These are phyloP conservation scores for Mesocentrotus franciscanus DNA, from an alignment of 53 echinoderm and acorn worm genomes.

Conservation along the genomic window DNA sequence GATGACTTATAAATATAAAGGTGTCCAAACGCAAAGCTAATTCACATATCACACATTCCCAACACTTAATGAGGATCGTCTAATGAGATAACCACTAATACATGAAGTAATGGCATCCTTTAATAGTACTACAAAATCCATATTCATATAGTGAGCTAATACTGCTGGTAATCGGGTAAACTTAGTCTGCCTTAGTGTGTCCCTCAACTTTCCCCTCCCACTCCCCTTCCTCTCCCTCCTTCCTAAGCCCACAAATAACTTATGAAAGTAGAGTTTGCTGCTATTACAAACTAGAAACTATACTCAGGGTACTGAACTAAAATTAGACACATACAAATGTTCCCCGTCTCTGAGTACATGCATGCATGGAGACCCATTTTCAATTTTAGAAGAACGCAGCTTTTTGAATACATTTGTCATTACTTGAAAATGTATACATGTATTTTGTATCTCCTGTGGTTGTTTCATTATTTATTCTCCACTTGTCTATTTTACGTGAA, in stretches of 20 bases:
- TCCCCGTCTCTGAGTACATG: too few relatives aligned
- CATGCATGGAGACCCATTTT: too few relatives aligned
- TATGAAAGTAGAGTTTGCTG: not conserved
- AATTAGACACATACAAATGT: not conserved
- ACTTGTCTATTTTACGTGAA: too few relatives aligned
- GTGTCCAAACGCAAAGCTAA: not conserved
- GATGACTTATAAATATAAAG: not conserved
- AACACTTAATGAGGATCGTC: not conserved
- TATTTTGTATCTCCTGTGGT: too few relatives aligned
- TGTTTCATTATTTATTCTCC: too few relatives aligned
- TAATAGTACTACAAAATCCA: not conserved
- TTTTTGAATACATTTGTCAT: too few relatives aligned
- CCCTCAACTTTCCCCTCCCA: slow-evolving; percentile 18
- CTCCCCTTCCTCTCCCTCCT: slow-evolving; percentile 34
- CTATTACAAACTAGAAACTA: not conserved
- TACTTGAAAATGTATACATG: too few relatives aligned
- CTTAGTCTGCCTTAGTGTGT: not conserved
- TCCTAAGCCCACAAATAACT: not conserved
- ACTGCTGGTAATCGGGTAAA: not conserved
- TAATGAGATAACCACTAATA: not conserved
- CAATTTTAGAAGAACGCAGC: too few relatives aligned
- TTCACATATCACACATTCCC: not conserved
- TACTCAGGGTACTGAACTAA: not conserved
- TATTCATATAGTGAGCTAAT: not conserved
- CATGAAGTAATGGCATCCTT: not conserved